Percentiles rank a stretch among this genome's conserved stretches.
Evolutionary conservation across 2,797 vertebrate genomes (phyloP).

Genomic region (Oryzias sinensis): DNA sequence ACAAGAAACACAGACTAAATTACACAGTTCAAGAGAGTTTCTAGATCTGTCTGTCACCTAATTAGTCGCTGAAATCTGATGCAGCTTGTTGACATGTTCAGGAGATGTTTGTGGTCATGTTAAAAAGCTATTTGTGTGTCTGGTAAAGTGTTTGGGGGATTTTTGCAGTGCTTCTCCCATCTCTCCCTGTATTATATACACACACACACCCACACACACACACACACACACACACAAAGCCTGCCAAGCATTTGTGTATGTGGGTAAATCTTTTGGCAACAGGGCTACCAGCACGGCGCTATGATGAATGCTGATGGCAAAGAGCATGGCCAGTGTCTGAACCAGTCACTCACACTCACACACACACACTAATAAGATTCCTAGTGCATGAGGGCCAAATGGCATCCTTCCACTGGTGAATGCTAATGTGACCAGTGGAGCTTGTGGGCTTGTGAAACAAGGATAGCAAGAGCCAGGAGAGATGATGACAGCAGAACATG

Average conservation of each 20-base stretch:
- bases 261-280: conserved; percentile 75
- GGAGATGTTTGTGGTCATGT: conserved; percentile 57
- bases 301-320: conserved; percentile 79
- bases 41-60: conserved; percentile 34
- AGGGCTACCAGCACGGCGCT: conserved; percentile 57
- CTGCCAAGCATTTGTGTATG: conserved; percentile 67
- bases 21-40: conserved; percentile 29
- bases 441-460: conserved; percentile 68
- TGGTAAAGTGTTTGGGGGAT: conserved; percentile 52
- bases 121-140: conserved; percentile 64
- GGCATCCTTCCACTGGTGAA: conserved; percentile 71
- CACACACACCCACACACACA: conserved; percentile 22
- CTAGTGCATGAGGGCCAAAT: conserved; percentile 69
- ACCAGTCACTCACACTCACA: conserved; percentile 49
- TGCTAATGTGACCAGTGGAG: conserved; percentile 72
- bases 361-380: conserved; percentile 69
- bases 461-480: conserved; percentile 57
- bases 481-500: conserved; percentile 67
- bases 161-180: conserved; percentile 38
- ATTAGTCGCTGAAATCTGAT: conserved; percentile 59
- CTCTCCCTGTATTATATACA: conserved; percentile 11
- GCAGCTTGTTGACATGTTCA: conserved; percentile 74
- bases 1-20: conserved; percentile 23
- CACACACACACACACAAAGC: conserved; percentile 15
- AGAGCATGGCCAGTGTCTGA: conserved; percentile 65